Evolutionary conservation across 2,797 vertebrate species (phyloP).

Genomic region (Eptatretus atami): DNA sequence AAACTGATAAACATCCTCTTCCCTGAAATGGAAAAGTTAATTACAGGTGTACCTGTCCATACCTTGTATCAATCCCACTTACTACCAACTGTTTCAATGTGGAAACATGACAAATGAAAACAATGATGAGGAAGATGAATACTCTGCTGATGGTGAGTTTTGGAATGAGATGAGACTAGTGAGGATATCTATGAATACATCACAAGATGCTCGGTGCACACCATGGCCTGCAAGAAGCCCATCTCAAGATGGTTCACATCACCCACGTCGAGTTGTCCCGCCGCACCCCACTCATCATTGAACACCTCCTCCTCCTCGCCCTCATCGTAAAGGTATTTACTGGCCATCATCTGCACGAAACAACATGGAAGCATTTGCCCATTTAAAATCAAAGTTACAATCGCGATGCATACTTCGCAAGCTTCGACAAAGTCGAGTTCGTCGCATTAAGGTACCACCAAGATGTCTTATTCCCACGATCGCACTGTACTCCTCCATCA

Average conservation of each 20-base stretch:
- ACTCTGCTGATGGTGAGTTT: background rate
- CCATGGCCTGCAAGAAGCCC: constrained; percentile 72
- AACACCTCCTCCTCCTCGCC: constrained; percentile 95
- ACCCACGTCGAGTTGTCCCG: constrained; percentile 59
- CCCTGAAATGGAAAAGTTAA: too few species aligned
- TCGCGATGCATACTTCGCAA: too few species aligned
- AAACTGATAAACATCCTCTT: too few species aligned
- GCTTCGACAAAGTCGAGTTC: too few species aligned
- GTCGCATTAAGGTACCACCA: too few species aligned
- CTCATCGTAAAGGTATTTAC: constrained; percentile 90
- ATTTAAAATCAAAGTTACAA: too few species aligned
- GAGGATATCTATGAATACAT: background rate
- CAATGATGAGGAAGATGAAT: background rate
- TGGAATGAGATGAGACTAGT: background rate
- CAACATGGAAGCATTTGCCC: background rate
- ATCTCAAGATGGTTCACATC: constrained; percentile 71
- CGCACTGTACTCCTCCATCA: too few species aligned
- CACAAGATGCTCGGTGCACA: constrained; percentile 15
- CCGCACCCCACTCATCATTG: constrained; percentile 83
- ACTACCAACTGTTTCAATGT: too few species aligned
- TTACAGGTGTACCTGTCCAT: too few species aligned
- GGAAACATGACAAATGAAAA: too few species aligned
- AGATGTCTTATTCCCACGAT: too few species aligned
- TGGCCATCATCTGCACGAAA: constrained; percentile 67
- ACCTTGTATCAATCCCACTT: too few species aligned